Conservation (phyloP, 2,888 invertebrate genomes). For the Metellina segmentata region DNA sequence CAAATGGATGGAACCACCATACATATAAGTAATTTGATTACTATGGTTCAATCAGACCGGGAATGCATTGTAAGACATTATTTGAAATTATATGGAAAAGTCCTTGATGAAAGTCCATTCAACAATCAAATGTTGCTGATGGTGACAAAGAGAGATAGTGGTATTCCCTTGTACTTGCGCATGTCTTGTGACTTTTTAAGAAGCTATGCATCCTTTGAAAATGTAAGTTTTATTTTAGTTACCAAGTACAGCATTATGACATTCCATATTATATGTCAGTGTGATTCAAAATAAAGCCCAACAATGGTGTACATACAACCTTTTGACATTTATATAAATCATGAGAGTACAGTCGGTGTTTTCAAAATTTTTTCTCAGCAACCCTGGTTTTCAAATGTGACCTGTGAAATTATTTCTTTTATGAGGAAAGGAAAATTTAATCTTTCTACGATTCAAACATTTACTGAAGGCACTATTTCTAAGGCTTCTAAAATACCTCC, state of each 20-base stretch:
- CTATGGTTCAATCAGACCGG: conserved; percentile 42
- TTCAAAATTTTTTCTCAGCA: too few species aligned
- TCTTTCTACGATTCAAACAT: too few species aligned
- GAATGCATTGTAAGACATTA: conserved; percentile 63
- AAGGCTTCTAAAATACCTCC: too few species aligned
- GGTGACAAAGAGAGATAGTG: conserved; percentile 81
- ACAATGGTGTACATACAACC: too few species aligned
- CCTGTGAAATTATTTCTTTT: too few species aligned
- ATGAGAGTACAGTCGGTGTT: too few species aligned
- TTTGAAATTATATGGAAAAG: conserved; percentile 80
- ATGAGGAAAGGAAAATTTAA: too few species aligned
- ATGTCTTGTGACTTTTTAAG: conserved; percentile 82
- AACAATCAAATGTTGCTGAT: conserved; percentile 82
- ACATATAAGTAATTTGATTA: conserved; percentile 6
- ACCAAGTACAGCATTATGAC: not conserved
- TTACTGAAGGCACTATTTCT: too few species aligned
- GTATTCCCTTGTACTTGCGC: conserved; percentile 81
- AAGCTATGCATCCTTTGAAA: conserved; percentile 77
- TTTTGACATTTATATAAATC: too few species aligned
- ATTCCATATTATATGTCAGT: too few species aligned
- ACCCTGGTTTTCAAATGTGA: too few species aligned
- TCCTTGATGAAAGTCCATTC: conserved; percentile 81
- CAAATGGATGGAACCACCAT: conserved; percentile 4
- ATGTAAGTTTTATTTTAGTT: conserved; percentile 54
- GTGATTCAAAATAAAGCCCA: too few species aligned